Base-by-base conservation (phyloP, 2,797 vertebrate species). In the Melanotaenia parkinsoni region DNA sequence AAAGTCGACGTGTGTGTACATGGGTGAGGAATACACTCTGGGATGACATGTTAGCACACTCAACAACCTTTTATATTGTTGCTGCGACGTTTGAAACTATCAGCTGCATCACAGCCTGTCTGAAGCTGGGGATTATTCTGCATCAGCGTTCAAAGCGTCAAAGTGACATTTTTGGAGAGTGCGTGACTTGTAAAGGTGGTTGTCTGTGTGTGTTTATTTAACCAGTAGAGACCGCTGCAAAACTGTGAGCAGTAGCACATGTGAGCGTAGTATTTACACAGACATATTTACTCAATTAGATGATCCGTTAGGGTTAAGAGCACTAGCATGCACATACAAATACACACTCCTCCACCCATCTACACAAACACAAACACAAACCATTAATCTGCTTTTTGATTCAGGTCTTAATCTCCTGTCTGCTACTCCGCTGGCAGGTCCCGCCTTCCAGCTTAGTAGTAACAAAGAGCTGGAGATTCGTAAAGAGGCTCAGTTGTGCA, bases 361-460 rank as follows among this genome's bases (percentile, higher is more conserved):
- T 45, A 63, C 51, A 18, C 69, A 61, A 33, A 67, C 51, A 18
- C 69, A 61, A 33, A 67, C 35, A 26, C 67, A 79, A 54, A 69
- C 67, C 69, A 88, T 86, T 89, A 90, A 91, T 93, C 89, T 88
- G 86, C 83, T 90, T 91, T 91, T 89, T 89, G 76, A 91, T 91
- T 90, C 85, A 87, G 81, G 85, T 85, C 72, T 83, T 93, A 92
- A 92, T 91, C 92, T 91, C 77, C 84, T 81, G 83, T 88, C 82
- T 89, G 84, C 72, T 78, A 74, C 82, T 88, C 73, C 40, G 59
- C 86, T 80, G 86, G 80, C 84, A 85, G 84, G 79, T 88, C 87
- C 89, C 72, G 72, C 89, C 91, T 92, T 82, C 76, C 82, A 76
- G 89, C 12, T 93, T 91, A 90, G 80, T 65, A 56, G 59, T 59